Conservation (phyloP, 2,113 vertebrate genomes). For the Puma concolor region DNA sequence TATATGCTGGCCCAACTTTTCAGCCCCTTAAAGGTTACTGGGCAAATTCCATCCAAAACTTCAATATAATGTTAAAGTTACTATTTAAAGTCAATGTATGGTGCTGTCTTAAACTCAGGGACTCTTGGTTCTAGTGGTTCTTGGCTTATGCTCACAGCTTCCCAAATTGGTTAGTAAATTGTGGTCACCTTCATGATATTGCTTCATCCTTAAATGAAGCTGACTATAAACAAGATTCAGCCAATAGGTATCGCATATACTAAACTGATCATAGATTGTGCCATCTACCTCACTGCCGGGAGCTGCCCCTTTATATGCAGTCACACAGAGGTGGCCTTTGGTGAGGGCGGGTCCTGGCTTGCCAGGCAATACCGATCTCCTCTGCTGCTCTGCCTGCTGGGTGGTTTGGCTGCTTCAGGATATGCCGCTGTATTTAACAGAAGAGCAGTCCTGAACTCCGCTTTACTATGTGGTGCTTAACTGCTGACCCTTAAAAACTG, state of each 20-base stretch:
- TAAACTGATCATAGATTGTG: background rate
- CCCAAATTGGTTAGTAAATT: background rate
- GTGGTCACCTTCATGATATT: background rate
- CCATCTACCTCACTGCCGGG: background rate
- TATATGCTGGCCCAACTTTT: constrained; percentile 56
- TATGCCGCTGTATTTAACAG: background rate
- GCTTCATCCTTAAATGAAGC: background rate
- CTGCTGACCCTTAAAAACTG: constrained; percentile 2
- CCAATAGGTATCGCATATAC: background rate
- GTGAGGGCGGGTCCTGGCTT: background rate
- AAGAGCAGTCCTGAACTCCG: background rate
- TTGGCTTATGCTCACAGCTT: background rate
- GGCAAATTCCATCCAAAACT: constrained; percentile 70
- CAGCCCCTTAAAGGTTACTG: constrained; percentile 74
- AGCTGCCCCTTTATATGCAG: background rate
- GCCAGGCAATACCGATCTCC: background rate
- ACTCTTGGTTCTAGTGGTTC: constrained; percentile 28
- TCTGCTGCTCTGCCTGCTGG: background rate
- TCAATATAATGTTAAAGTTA: background rate
- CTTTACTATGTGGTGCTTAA: background rate
- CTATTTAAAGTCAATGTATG: constrained; percentile 66
- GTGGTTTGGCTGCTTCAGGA: background rate
- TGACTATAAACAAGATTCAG: background rate
- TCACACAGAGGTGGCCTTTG: background rate
- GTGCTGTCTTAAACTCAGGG: constrained; percentile 62